Evolutionary conservation across 2,888 invertebrate genomes (phyloP).

Genomic region (Drosophila maculinotata): DNA sequence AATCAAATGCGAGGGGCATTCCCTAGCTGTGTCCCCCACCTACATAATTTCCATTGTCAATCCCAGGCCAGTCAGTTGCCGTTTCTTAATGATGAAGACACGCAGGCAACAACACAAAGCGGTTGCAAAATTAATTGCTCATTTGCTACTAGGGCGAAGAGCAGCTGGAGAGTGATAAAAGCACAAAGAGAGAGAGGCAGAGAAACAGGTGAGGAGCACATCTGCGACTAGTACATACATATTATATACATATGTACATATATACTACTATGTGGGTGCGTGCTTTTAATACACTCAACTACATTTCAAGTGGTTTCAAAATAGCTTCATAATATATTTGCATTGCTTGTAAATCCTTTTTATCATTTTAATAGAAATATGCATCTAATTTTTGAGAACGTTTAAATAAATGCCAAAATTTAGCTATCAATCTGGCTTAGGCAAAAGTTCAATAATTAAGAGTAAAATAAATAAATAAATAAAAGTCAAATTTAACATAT

Average conservation of each 20-base stretch:
- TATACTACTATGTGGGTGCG: constrained; percentile 15
- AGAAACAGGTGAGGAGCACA: constrained; percentile 3
- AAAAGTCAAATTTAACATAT: too few species aligned
- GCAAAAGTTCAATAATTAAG: too few species aligned
- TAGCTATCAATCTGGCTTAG: too few species aligned
- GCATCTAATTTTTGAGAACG: too few species aligned
- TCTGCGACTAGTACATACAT: background rate
- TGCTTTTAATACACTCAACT: background rate
- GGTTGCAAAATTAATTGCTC: constrained; percentile 46
- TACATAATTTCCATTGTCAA: constrained; percentile 17
- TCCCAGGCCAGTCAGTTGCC: constrained; percentile 1
- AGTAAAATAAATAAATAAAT: too few species aligned
- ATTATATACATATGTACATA: background rate
- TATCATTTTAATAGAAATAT: too few species aligned
- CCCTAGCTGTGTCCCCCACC: constrained; percentile 4
- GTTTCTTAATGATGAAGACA: constrained; percentile 32
- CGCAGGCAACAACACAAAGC: constrained; percentile 24
- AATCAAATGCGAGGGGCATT: constrained; percentile 13
- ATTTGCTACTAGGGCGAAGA: constrained; percentile 23
- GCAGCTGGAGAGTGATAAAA: background rate
- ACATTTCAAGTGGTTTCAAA: too few species aligned
- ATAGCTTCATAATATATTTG: too few species aligned
- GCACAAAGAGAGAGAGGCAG: background rate
- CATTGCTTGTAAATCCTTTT: too few species aligned
- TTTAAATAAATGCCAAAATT: too few species aligned